Conservation (phyloP, 2,113 vertebrate genomes). For the Menura novaehollandiae region DNA sequence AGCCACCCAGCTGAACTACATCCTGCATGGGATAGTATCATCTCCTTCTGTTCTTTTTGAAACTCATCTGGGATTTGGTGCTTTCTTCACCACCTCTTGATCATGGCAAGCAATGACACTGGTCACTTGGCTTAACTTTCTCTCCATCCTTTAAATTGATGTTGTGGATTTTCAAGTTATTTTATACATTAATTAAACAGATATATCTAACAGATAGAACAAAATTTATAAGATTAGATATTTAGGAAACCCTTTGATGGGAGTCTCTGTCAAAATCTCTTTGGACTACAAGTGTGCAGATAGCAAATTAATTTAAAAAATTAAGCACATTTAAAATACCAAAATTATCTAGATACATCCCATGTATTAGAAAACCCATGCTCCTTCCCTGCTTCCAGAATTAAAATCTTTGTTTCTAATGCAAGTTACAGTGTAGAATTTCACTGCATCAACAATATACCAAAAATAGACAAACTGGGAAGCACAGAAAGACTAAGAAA, state of each 20-base stretch:
- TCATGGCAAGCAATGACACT: neutral
- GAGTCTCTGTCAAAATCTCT: neutral
- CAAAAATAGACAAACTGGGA: neutral
- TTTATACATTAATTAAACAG: neutral
- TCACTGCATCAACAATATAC: neutral
- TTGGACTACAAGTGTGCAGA: neutral
- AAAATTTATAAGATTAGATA: neutral
- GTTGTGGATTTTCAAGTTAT: neutral
- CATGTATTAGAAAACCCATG: neutral
- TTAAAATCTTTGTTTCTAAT: neutral
- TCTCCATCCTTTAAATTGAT: neutral
- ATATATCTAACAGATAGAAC: rapidly evolving
- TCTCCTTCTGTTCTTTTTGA: neutral
- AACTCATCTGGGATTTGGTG: neutral
- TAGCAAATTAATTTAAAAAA: neutral
- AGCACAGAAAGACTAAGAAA: neutral
- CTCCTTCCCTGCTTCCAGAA: neutral
- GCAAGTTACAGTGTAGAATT: neutral
- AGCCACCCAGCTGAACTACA: neutral
- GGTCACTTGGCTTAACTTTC: neutral
- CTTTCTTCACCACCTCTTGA: neutral
- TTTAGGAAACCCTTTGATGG: neutral
- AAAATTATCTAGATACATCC: neutral
- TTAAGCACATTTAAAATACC: neutral
- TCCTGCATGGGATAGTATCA: neutral